phyloP scores from a whole-genome alignment of 2,113 vertebrate genomes.

The Odontophorus gujanensis region DNA sequence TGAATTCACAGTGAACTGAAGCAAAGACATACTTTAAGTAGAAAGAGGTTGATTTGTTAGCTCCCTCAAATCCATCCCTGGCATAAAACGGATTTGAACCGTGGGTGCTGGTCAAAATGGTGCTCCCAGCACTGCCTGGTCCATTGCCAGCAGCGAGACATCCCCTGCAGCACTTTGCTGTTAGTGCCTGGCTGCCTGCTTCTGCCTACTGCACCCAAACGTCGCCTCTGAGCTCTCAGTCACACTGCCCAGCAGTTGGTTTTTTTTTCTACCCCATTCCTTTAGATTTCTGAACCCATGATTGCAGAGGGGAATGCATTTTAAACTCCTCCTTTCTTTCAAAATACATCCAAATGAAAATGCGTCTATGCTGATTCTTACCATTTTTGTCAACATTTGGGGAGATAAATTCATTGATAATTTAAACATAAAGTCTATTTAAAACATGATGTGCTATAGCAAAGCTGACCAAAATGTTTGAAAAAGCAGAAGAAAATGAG shows the following conservation, averaged over 20 bases:
- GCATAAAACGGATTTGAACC: neutral
- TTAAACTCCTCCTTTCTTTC: neutral
- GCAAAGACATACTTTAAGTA: neutral
- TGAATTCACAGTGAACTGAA: neutral
- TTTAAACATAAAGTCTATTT: neutral
- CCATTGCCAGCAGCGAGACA: rapidly evolving
- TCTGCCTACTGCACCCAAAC: neutral
- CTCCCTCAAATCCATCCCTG: neutral
- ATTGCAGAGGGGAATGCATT: neutral
- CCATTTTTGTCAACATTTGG: neutral
- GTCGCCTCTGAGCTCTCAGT: neutral
- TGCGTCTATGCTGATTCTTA: neutral
- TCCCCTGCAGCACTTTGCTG: neutral
- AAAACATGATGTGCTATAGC: neutral
- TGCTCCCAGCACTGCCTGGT: neutral
- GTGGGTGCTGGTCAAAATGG: neutral
- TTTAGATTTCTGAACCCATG: neutral
- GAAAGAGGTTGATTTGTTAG: neutral
- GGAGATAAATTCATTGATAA: neutral
- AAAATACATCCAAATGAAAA: neutral
- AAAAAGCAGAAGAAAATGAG: neutral
- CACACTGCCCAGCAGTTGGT: neutral
- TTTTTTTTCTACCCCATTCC: neutral
- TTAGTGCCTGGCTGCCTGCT: neutral
- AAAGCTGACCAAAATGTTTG: neutral